Evolutionary conservation across 2,797 vertebrate genomes (phyloP), one percentile per base, ranked within the genome.

Genomic region (Paguma larvata): DNA sequence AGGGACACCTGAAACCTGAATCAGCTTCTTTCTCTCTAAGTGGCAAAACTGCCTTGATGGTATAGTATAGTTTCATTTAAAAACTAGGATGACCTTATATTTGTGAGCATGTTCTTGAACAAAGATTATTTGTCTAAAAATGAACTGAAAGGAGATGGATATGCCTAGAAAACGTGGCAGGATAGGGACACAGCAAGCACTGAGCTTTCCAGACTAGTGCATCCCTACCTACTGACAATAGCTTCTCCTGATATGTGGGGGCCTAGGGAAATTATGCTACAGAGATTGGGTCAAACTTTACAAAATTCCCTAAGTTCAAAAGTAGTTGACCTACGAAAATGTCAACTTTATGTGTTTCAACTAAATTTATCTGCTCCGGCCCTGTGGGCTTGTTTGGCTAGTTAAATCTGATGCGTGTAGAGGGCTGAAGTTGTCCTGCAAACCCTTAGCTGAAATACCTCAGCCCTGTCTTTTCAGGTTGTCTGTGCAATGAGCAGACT

Each of bases 171-270:
- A 44, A n/a, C 15, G 14, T 11, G 4, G 25, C 21, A 38, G 21
- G 44, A 87, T 0, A 3, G 23, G 59, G 38, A 82, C 3, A 2
- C 14, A 16, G 18, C 10, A n/a, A 82, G 44, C 68, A 12, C 3
- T 44, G 14, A 85, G 16, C 5, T 65, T 51, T n/a, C 56, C 34
- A 38, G 51, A 88, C 70, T 41, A 82, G 3, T 3, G 23, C 5
- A 8, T 14, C 41, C 12, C 3, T 25, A 23, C 2, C 0, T 30
- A 25, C 27, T 7, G 14, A 25, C 4, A 1, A 30, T 10, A 75
- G 48, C 14, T 38, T 68, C 48, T 92, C 67, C 38, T 62, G 84
- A 86, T 80, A 83, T 0, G 25, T 6, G 15, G 30, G n/a, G 32
- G 6, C 32, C 30, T 14, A 25, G 51, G 32, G 65, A 85, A 82